phyloP scores from a whole-genome alignment of 2,797 vertebrate species.

The Gymnothorax javanicus region DNA sequence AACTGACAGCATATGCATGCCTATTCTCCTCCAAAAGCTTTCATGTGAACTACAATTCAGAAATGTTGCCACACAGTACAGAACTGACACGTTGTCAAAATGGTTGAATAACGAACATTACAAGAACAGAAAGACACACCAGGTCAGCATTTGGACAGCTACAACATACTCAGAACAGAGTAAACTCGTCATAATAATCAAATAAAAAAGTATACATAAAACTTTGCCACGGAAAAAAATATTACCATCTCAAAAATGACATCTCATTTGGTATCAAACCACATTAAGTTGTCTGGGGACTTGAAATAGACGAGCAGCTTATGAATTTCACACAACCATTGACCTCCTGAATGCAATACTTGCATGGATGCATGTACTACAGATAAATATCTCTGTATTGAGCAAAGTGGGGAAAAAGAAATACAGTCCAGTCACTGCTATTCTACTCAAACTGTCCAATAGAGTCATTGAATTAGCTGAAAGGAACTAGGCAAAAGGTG shows the following conservation, averaged over 20 bases:
- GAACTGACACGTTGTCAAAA: not conserved
- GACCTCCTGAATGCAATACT: not conserved
- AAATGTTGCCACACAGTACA: not conserved
- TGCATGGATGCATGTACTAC: not conserved
- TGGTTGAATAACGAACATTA: not conserved
- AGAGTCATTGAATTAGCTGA: not conserved
- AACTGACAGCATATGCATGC: conserved; percentile 13
- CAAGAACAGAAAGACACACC: not conserved
- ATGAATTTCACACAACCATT: not conserved
- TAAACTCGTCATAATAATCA: not conserved
- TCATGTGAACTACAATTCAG: no score
- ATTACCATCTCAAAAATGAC: no score
- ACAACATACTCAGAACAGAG: not conserved
- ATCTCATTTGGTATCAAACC: not conserved
- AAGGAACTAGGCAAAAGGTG: not conserved
- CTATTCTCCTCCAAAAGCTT: not conserved
- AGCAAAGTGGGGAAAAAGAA: not conserved
- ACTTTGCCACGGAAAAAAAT: not conserved
- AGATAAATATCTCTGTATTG: not conserved
- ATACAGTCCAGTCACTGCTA: not conserved
- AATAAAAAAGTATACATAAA: not conserved
- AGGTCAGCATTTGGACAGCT: not conserved
- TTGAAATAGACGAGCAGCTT: not conserved
- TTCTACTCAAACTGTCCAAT: not conserved
- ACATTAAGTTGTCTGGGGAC: not conserved